Percentiles rank a stretch among this genome's conserved stretches.
These are phyloP conservation scores for Rhinoptilus africanus DNA, from an alignment of 2,113 vertebrate genomes.

Conservation along the genomic window DNA sequence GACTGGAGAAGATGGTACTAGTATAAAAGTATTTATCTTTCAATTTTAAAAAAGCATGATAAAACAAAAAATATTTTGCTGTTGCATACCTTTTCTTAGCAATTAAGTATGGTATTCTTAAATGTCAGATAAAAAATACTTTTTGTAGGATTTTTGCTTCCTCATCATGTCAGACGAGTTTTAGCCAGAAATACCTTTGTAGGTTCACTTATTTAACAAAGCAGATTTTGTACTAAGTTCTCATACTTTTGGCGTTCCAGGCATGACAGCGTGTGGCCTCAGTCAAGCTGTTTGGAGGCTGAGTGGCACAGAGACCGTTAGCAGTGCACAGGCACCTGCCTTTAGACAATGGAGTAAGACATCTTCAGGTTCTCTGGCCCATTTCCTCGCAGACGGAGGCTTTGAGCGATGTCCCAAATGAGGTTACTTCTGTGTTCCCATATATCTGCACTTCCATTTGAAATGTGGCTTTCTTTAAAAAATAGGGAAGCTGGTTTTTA, in stretches of 20 bases:
- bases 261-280: background rate
- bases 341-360: conserved; percentile 8
- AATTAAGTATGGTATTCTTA: background rate
- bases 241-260: background rate
- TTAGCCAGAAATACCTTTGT: background rate
- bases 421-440: background rate
- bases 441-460: background rate
- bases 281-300: background rate
- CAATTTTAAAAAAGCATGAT: background rate
- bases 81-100: background rate
- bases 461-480: background rate
- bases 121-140: background rate
- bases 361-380: background rate
- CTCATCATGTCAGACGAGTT: background rate
- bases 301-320: background rate
- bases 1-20: background rate
- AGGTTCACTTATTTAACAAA: background rate
- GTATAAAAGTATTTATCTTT: background rate
- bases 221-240: background rate
- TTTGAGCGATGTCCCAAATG: background rate
- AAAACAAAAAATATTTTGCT: background rate
- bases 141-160: background rate
- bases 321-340: background rate
- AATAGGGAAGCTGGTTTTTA: background rate
- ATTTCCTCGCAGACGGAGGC: background rate